Conservation (phyloP, 2,888 invertebrate genomes). For the Limenitis camilla region DNA sequence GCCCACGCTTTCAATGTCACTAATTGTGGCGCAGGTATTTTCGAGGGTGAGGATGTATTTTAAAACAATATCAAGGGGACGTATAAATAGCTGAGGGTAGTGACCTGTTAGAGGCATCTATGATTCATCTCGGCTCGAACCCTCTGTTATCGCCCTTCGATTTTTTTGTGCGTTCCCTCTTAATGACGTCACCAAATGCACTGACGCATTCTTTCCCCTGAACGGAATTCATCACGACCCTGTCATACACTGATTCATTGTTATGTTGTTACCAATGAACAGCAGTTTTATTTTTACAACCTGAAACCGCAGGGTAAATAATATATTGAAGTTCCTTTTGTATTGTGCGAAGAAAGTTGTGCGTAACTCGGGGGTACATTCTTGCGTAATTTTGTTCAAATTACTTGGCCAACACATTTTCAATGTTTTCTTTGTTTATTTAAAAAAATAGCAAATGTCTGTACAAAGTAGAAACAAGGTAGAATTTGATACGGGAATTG, state of each 20-base stretch:
- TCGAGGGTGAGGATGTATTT: conserved; percentile 23
- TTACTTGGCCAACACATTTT: conserved; percentile 24
- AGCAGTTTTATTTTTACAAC: conserved; percentile 38
- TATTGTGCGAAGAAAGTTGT: conserved; percentile 18
- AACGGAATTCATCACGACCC: conserved; percentile 48
- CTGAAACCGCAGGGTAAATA: conserved; percentile 27
- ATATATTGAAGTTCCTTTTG: conserved; percentile 22
- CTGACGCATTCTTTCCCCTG: conserved; percentile 43
- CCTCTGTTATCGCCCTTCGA: conserved; percentile 56
- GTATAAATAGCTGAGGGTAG: conserved; percentile 58
- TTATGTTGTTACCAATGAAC: conserved; percentile 29
- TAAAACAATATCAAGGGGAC: conserved; percentile 33
- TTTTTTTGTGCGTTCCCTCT: conserved; percentile 48
- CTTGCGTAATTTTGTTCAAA: conserved; percentile 34
- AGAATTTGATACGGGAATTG: not conserved
- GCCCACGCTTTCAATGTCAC: conserved; percentile 13
- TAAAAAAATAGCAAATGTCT: not conserved
- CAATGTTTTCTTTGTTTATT: not conserved
- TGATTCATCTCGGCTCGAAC: conserved; percentile 69
- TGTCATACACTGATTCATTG: conserved; percentile 59
- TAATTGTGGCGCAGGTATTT: conserved; percentile 20
- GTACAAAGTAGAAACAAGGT: not conserved
- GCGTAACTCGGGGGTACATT: conserved; percentile 32
- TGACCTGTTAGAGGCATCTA: conserved; percentile 59
- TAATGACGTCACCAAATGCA: conserved; percentile 61